Conservation (phyloP, 2,113 vertebrate species). For the Seriola rivoliana region DNA sequence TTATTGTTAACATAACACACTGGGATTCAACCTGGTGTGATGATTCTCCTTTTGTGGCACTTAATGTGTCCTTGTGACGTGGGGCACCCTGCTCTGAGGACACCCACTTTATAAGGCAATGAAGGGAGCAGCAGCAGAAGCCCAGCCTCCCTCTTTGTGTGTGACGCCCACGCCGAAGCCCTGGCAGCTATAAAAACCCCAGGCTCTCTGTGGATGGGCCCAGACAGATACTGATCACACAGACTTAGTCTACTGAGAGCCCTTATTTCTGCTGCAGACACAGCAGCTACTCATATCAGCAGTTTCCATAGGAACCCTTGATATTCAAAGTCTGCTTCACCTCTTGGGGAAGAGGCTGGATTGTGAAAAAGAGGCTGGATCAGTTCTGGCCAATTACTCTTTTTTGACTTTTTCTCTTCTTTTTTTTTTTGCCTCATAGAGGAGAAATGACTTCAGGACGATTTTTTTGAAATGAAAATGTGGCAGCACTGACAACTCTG, state of each 20-base stretch:
- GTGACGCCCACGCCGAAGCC: slow-evolving; percentile 74
- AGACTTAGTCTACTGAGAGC: slow-evolving; percentile 52
- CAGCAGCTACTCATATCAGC: slow-evolving; percentile 60
- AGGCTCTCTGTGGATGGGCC: slow-evolving; percentile 61
- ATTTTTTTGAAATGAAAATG: not conserved
- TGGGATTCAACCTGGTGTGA: not conserved
- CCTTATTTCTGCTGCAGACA: slow-evolving; percentile 56
- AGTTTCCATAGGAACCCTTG: slow-evolving; percentile 77
- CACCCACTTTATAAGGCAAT: slow-evolving; percentile 71
- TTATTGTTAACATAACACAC: not conserved
- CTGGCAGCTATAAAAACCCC: slow-evolving; percentile 76
- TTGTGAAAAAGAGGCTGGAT: slow-evolving; percentile 18
- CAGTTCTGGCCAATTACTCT: slow-evolving; percentile 19
- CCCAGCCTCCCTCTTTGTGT: slow-evolving; percentile 69
- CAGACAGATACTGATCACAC: slow-evolving; percentile 68
- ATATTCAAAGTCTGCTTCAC: slow-evolving; percentile 57
- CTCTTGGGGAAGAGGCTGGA: slow-evolving; percentile 25
- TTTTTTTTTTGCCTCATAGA: slow-evolving; percentile 8
- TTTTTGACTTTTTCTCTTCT: not conserved
- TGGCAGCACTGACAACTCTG: slow-evolving; percentile 16
- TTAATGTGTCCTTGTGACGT: slow-evolving; percentile 66
- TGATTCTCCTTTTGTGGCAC: slow-evolving; percentile 63
- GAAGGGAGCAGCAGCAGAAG: slow-evolving; percentile 55
- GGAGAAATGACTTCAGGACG: slow-evolving; percentile 10
- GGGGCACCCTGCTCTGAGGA: slow-evolving; percentile 42